Evolutionary conservation across 2,888 invertebrate species (phyloP).

Genomic region (Andricus curvator): DNA sequence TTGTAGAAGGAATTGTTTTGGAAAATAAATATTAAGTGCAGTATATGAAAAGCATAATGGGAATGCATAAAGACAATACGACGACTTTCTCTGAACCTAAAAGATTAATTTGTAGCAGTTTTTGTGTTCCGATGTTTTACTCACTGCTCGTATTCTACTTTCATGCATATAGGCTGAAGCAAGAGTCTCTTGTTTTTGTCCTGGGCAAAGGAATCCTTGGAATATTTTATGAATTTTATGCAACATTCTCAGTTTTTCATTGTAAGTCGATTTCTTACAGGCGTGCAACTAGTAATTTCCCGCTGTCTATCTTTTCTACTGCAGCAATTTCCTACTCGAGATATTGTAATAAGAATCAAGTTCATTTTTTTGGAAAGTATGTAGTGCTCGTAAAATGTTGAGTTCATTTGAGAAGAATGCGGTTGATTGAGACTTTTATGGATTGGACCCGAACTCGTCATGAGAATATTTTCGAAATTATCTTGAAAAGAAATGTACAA

Average conservation of each 20-base stretch:
- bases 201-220: neutral
- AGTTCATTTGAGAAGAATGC: slow-evolving; percentile 12
- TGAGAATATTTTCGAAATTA: neutral
- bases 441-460: neutral
- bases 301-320: neutral
- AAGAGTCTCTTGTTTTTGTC: slow-evolving; percentile 9
- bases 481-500: neutral
- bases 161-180: neutral
- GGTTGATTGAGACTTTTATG: slow-evolving; percentile 7
- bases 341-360: slow-evolving; percentile 8
- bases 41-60: neutral
- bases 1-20: too few species aligned
- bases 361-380: neutral
- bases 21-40: neutral
- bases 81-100: neutral
- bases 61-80: too few species aligned
- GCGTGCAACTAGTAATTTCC: slow-evolving; percentile 18
- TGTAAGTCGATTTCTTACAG: slow-evolving; percentile 24
- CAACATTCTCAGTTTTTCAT: slow-evolving; percentile 9
- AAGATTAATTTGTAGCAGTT: neutral
- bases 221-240: neutral
- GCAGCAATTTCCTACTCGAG: slow-evolving; percentile 7
- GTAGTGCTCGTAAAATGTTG: slow-evolving; percentile 19
- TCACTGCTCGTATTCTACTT: slow-evolving; percentile 3
- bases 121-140: neutral